These are phyloP conservation scores for Podarcis cretensis DNA, from an alignment of 2,113 vertebrate species.

Conservation along the genomic window DNA sequence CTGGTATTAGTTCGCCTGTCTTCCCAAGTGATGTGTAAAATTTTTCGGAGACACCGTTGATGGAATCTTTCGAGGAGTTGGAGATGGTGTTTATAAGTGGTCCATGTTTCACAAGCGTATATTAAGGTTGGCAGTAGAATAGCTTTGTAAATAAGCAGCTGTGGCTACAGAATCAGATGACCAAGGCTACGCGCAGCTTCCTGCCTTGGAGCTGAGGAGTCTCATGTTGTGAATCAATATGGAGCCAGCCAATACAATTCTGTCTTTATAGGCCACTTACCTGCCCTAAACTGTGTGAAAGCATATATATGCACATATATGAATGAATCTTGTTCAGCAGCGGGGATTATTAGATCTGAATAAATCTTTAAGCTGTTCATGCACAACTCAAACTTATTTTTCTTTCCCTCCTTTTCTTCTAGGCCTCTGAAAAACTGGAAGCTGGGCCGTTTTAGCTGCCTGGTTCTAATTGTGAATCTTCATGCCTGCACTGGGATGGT, in stretches of 20 bases:
- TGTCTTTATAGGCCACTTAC: neutral
- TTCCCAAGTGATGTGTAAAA: no score
- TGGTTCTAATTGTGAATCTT: slow-evolving; percentile 10
- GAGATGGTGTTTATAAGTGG: no score
- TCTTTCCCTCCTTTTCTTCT: neutral
- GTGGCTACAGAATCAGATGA: neutral
- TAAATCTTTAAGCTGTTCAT: neutral
- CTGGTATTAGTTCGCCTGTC: no score
- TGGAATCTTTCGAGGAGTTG: no score
- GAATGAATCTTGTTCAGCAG: neutral
- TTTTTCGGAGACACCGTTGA: no score
- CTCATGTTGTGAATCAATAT: neutral
- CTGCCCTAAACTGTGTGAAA: neutral
- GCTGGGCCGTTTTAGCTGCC: neutral
- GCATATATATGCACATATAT: no score
- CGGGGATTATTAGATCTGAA: neutral
- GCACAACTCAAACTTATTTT: neutral
- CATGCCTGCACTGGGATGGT: slow-evolving; percentile 16
- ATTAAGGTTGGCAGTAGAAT: no score
- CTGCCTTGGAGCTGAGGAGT: neutral
- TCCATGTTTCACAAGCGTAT: no score
- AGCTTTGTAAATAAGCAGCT: no score
- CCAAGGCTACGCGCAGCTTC: neutral
- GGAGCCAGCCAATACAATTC: neutral
- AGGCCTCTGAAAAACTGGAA: neutral